phyloP scores from a whole-genome alignment of 2,888 invertebrate genomes.

The Cotesia congregata region DNA sequence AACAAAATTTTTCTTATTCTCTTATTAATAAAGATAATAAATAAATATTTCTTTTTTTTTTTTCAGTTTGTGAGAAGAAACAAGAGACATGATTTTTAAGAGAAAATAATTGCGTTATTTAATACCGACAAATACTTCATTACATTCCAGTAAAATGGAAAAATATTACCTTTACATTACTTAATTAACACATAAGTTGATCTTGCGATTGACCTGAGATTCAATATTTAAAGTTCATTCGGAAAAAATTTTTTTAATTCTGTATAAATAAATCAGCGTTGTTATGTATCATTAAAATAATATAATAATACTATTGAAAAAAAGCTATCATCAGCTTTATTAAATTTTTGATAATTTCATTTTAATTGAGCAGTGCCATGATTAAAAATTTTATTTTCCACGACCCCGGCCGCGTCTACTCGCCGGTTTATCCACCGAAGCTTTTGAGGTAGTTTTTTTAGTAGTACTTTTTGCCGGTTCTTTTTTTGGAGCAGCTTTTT shows the following conservation, averaged over 20 bases:
- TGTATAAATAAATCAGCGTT: neutral
- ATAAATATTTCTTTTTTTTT: neutral
- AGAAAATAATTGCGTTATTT: neutral
- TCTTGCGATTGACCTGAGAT: neutral
- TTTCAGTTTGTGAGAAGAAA: slow-evolving; percentile 1
- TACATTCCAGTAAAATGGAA: slow-evolving; percentile 9
- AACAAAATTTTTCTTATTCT: too few species aligned
- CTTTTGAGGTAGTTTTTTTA: slow-evolving; percentile 33
- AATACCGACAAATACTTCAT: slow-evolving; percentile 4
- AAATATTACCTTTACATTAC: slow-evolving; percentile 14
- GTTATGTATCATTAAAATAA: slow-evolving; percentile 3
- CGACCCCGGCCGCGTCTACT: slow-evolving; percentile 53
- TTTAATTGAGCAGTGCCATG: neutral
- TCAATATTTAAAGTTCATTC: neutral
- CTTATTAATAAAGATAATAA: neutral
- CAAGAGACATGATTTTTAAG: neutral
- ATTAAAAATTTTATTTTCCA: slow-evolving; percentile 52
- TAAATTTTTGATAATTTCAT: neutral
- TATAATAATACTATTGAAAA: neutral
- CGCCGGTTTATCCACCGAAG: slow-evolving; percentile 46
- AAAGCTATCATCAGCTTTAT: neutral
- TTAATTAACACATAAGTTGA: neutral
- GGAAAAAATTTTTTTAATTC: neutral
- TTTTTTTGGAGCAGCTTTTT: slow-evolving; percentile 35
- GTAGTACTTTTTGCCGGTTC: slow-evolving; percentile 27